Evolutionary conservation across 92 coral and sea anemone species (phyloP), one percentile per base, ranked within the genome.

Genomic region (Bergia puertoricense): DNA sequence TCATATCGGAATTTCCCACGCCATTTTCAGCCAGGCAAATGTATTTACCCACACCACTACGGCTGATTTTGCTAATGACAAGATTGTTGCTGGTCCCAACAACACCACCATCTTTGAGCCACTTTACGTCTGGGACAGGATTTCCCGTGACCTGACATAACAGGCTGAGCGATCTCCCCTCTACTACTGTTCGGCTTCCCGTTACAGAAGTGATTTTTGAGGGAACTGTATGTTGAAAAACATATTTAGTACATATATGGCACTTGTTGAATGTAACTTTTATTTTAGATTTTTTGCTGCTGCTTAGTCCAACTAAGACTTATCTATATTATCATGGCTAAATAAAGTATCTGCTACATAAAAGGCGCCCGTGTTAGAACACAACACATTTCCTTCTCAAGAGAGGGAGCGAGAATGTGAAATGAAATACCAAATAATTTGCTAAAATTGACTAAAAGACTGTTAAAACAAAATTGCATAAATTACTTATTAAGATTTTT

Each of bases 1-100:
- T 67, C 22, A 42, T 72, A 6, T 82, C 86, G 4, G 86, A 68
- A 23, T 43, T 68, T 36, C 86, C 77, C 1, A 82, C 66, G n/a
- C 65, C 77, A 43, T 82, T 82, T 42, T 67, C 86, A 68, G 86
- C 86, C 59, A 82, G 10, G 75, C 86, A 82, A 16, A 15, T 0
- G 59, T 67, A 82, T 11, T 74, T 82, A 22, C 86, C 77, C 16
- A 0, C 43, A 37, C 42, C 65, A 43, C 22, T 43, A 7, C 77
- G 86, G 38, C 37, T 67, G 1, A 71, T 30, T 42, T 41, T 16
- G 15, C 0, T 2, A 67, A 82, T 82, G 11, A 22, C 42, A 22
- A 66, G 39, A 23, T 13, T n/a, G 40, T n/a, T 41, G 0, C 65
- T 65, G 3, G 39, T 82, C 13, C 8, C 11, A 82, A 82, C 50